Evolutionary conservation across 2,888 invertebrate species (phyloP).

Genomic region (Arenicola marina): DNA sequence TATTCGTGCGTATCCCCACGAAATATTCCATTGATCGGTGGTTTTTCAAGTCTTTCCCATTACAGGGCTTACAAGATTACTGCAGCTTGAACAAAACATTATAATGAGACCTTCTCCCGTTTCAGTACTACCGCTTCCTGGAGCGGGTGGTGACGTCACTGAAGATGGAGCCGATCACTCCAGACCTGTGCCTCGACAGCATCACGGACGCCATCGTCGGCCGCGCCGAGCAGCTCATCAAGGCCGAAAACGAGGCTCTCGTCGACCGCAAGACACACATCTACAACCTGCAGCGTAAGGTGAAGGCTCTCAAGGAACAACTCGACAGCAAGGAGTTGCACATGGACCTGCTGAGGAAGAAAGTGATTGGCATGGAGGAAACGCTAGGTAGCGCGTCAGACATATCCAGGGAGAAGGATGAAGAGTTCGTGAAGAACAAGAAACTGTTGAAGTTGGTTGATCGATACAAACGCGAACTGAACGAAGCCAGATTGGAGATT

Average conservation of each 20-base stretch:
- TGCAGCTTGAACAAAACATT: no score
- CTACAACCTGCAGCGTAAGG: constrained; percentile 85
- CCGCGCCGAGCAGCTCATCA: constrained; percentile 81
- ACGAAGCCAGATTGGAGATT: constrained; percentile 80
- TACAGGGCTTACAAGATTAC: no score
- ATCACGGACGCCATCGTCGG: constrained; percentile 83
- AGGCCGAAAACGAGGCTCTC: constrained; percentile 80
- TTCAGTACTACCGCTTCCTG: constrained; percentile 70
- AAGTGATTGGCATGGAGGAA: constrained; percentile 69
- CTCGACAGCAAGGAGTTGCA: constrained; percentile 89
- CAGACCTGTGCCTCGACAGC: constrained; percentile 79
- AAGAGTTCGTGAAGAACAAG: constrained; percentile 46
- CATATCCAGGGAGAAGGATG: constrained; percentile 45
- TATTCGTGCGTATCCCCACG: no score
- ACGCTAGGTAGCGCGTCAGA: neutral
- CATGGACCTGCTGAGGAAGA: constrained; percentile 83
- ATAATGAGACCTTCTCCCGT: no score
- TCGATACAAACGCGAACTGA: constrained; percentile 77
- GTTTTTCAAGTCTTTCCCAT: no score
- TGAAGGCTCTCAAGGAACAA: constrained; percentile 82
- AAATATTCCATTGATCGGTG: no score
- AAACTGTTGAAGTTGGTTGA: constrained; percentile 84
- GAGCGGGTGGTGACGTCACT: constrained; percentile 81
- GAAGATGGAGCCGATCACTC: constrained; percentile 82
- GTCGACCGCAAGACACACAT: constrained; percentile 86